Evolutionary conservation across 2,797 vertebrate species (phyloP), one percentile per base, ranked within the genome.

Genomic region (Mallotus villosus): DNA sequence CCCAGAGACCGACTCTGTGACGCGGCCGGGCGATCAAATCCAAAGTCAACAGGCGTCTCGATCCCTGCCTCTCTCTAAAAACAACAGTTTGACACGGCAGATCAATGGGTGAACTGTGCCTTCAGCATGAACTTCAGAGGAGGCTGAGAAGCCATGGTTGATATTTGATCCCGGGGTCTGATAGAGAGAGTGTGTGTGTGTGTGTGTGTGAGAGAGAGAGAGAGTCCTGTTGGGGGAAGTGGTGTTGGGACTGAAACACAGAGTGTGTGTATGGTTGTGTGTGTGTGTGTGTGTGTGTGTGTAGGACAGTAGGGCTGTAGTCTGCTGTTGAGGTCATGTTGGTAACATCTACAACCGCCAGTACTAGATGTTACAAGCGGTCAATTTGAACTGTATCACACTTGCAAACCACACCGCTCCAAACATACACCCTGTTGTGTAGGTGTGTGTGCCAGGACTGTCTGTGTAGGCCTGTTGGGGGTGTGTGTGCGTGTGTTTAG

Each of bases 71-170:
- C 22, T 32, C 63, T 71, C 72, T 24, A 12, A 64, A 70, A 68
- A 37, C 55, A 77, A 64, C 25, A 67, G 53, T 62, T 68, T 63
- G 71, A 71, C 60, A 68, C 59, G 58, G 67, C 17, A 68, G 78
- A 78, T 69, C 73, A 74, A 41, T 61, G 73, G 73, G 21, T 69
- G 69, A 69, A 64, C 72, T 65, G 61, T 64, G 69, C 53, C 73
- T 60, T 34, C 55, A 19, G 21, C n/a, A 21, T 75, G 53, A 72
- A 71, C 70, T 37, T 37, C 6, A 19, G 46, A 21, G 1, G 17
- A 22, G 21, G 17, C 27, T 24, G 57, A 25, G 37, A 29, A 34
- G 24, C 24, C 9, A 2, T 32, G 9, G 37, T 16, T 17, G 63
- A 67, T 72, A 72, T 66, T 57, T 66, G 63, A 60, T 66, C 63